Conservation (phyloP, 2,797 vertebrate genomes). For the Remorina albescens region DNA sequence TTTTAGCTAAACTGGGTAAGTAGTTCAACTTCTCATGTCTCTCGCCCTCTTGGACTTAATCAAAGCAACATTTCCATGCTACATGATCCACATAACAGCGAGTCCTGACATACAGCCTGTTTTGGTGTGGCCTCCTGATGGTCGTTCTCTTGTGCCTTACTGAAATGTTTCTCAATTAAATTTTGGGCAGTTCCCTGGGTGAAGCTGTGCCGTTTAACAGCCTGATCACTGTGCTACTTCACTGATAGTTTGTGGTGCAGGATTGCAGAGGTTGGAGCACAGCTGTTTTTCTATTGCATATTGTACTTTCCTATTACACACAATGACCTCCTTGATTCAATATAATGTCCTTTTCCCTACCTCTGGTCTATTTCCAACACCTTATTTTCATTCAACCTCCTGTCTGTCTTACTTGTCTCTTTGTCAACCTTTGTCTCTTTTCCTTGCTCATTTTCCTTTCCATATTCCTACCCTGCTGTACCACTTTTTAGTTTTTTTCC, state of each 20-base stretch:
- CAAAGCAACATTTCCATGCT: not conserved
- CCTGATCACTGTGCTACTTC: not conserved
- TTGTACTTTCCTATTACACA: conserved; percentile 16
- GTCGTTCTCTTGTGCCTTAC: conserved; percentile 54
- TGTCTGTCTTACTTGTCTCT: not conserved
- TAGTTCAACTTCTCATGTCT: not conserved
- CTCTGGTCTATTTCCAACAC: conserved; percentile 39
- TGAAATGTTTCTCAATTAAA: conserved; percentile 47
- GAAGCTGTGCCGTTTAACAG: not conserved
- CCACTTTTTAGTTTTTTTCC: too few species aligned
- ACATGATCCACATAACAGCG: not conserved
- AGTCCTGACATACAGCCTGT: conserved; percentile 8
- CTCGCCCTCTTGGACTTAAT: too few species aligned
- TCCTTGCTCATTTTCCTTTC: not conserved
- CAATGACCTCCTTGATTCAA: conserved; percentile 21
- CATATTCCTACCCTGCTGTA: not conserved
- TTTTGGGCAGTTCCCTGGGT: conserved; percentile 10
- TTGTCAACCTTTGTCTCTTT: not conserved
- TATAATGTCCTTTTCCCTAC: conserved; percentile 8
- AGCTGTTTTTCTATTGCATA: conserved; percentile 3
- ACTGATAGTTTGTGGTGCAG: conserved; percentile 2
- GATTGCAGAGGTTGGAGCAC: conserved; percentile 37
- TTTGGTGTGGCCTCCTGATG: conserved; percentile 15
- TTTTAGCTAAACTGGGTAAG: not conserved
- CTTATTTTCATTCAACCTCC: conserved; percentile 14